Evolutionary conservation across 2,888 invertebrate genomes (phyloP), one percentile per base, ranked within the genome.

Genomic region (Athalia rosae): DNA sequence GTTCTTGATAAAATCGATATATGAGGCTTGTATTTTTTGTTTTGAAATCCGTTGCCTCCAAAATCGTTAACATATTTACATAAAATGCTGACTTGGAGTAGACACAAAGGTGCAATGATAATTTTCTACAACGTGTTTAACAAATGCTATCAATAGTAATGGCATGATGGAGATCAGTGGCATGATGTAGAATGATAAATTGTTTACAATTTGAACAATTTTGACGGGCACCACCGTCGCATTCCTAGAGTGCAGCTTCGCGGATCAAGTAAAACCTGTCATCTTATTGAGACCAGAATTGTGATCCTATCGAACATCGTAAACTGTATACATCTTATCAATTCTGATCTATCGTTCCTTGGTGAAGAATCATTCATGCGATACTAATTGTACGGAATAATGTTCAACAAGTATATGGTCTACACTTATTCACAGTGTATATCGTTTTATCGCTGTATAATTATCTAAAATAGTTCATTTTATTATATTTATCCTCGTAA

Each of bases 401-500:
- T 48, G 15, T n/a, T 15, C 7, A 66, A 48, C 9, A 66, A 66
- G 48, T 13, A 13, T n/a, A 56, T 71, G 6, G 50, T 58, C 50
- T 71, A 7, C n/a, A 53, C 9, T 4, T 7, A 71, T 71, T 43
- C 13, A 58, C 45, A 45, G 4, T 47, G 47, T 45, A 47, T 47
- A 64, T 45, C 8, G 8, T 0, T 63, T 43, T 4, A 11, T 8
- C 43, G 15, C n/a, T 43, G 9, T 43, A 63, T 41, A 63, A 13
- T 7, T 64, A 47, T 9, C 50, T 56, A n/a, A 11, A 45, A 71
- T 71, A 45, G 15, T 11, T 7, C 4, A 9, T 61, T 74, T 74
- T 73, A 4, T 28, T 74, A 74, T 61, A 15, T 50, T 13, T 48
- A 13, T 48, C 45, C 71, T 58, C 13, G 47, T 61, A 74, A 74